Conservation (phyloP, 1,140 invertebrate species). For the Drosophila cardini region DNA sequence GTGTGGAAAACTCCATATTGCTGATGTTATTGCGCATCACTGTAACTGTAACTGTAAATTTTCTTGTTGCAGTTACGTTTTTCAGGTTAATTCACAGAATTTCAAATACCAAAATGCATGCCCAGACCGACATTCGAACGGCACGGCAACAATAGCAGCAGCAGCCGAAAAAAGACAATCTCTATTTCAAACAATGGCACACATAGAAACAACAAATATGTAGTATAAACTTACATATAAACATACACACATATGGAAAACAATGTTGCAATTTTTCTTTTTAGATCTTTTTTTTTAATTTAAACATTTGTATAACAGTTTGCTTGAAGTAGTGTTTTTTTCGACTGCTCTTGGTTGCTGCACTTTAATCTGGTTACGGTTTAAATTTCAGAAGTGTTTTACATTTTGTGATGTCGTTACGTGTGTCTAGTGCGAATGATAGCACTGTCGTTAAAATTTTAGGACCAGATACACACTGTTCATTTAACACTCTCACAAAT, state of each 20-base stretch:
- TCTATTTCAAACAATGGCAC: constrained; percentile 62
- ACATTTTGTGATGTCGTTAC: constrained; percentile 9
- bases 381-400: constrained; percentile 36
- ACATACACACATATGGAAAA: constrained; percentile 32
- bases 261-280: constrained; percentile 72
- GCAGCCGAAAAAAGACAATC: constrained; percentile 59
- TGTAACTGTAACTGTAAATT: constrained; percentile 78
- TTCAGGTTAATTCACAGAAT: constrained; percentile 74
- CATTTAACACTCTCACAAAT: constrained; percentile 50
- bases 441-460: constrained; percentile 48
- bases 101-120: constrained; percentile 60
- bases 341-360: constrained; percentile 6
- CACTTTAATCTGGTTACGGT: constrained; percentile 47
- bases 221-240: constrained; percentile 1
- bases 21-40: constrained; percentile 62
- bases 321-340: constrained; percentile 40
- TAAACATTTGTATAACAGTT: constrained; percentile 66
- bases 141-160: constrained; percentile 31
- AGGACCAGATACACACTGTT: constrained; percentile 17
- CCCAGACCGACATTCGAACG: constrained; percentile 32
- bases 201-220: background rate
- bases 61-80: constrained; percentile 62
- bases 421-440: constrained; percentile 44
- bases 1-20: constrained; percentile 66
- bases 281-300: constrained; percentile 64